Evolutionary conservation across 2,888 invertebrate genomes (phyloP).

Genomic region (Oxycera nigricornis): DNA sequence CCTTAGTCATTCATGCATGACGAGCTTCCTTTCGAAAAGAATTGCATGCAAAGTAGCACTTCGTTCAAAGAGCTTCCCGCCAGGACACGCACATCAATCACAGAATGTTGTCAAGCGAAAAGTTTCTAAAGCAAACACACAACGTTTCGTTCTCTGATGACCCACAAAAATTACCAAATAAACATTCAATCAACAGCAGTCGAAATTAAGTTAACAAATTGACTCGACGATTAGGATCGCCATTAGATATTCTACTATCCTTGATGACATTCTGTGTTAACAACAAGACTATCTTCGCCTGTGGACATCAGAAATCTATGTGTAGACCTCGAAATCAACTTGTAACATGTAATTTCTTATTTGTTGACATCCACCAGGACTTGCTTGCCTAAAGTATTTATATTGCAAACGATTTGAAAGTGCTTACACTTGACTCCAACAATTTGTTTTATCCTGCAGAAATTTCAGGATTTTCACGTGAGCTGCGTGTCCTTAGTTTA

Average conservation of each 20-base stretch:
- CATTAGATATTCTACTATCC: neutral
- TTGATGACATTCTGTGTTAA: neutral
- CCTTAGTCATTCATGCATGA: no score
- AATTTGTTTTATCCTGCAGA: neutral
- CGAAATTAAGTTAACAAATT: neutral
- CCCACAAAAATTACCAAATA: neutral
- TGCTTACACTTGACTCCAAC: neutral
- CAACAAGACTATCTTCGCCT: neutral
- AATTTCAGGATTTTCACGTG: neutral
- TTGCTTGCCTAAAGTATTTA: neutral
- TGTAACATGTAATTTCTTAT: conserved; percentile 24
- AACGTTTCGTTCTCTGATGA: no score
- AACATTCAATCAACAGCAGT: neutral
- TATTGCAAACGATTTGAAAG: neutral
- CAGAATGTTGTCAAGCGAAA: no score
- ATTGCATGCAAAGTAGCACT: no score
- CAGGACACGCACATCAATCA: no score
- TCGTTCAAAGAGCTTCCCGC: no score
- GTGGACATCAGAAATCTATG: neutral
- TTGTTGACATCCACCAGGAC: conserved; percentile 2
- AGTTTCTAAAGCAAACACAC: no score
- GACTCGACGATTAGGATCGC: conserved; percentile 16
- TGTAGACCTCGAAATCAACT: neutral
- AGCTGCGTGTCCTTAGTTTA: neutral
- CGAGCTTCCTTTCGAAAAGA: no score